Percentiles rank a stretch among this genome's conserved stretches.
Conservation (phyloP, 2,113 vertebrate genomes). For the Murina feae region DNA sequence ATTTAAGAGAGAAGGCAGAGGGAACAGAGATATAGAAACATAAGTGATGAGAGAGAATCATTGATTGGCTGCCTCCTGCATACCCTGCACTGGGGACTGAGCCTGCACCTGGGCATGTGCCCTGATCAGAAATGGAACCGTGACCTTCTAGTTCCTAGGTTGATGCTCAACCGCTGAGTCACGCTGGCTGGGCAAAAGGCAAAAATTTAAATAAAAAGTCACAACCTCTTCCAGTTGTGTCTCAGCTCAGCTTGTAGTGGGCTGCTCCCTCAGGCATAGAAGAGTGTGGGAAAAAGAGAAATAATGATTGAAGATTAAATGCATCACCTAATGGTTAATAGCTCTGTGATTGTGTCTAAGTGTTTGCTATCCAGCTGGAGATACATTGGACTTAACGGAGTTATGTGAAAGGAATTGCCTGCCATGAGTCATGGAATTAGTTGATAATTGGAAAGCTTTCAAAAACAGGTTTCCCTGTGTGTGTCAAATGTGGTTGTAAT, state of each 20-base stretch:
- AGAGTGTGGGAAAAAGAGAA: neutral
- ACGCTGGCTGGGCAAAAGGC: neutral
- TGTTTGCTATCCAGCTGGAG: neutral
- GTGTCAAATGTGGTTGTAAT: neutral
- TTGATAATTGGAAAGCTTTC: conserved; percentile 41
- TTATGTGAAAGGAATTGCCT: conserved; percentile 10
- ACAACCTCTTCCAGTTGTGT: neutral
- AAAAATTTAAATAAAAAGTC: neutral
- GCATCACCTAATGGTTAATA: neutral
- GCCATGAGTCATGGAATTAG: conserved; percentile 14
- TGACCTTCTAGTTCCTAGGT: no score
- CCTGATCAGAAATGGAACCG: no score
- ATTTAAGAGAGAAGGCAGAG: no score
- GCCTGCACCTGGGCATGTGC: no score
- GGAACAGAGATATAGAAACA: no score
- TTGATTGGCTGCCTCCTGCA: no score
- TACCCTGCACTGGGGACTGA: no score
- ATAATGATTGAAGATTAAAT: neutral
- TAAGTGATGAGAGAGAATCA: no score
- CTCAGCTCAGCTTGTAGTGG: neutral
- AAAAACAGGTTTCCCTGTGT: neutral
- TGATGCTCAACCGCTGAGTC: no score
- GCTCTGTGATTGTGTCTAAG: neutral
- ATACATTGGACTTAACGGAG: neutral
- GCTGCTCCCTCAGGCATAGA: neutral